phyloP scores from a whole-genome alignment of 2,113 vertebrate genomes.

The Hemichromis elongatus region DNA sequence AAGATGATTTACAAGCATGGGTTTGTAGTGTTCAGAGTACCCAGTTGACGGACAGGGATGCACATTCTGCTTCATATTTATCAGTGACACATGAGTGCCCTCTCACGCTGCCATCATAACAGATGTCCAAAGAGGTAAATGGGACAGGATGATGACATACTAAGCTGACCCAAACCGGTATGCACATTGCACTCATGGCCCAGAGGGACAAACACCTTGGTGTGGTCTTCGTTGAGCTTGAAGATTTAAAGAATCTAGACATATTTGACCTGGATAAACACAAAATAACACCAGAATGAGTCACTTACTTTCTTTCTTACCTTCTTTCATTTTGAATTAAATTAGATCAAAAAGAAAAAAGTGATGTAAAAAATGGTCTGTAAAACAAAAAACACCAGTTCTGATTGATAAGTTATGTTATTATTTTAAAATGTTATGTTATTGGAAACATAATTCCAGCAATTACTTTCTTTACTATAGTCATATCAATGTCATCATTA shows the following conservation, averaged over 20 bases:
- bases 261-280: neutral
- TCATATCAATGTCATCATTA: too few relatives aligned
- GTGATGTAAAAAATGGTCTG: neutral
- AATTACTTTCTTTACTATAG: too few relatives aligned
- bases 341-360: too few relatives aligned
- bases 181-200: neutral
- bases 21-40: neutral
- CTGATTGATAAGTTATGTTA: too few relatives aligned
- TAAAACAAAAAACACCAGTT: neutral
- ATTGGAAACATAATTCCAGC: too few relatives aligned
- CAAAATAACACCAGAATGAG: neutral
- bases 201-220: neutral
- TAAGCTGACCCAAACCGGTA: neutral
- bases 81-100: slow-evolving; percentile 14
- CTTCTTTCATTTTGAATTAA: neutral
- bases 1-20: neutral
- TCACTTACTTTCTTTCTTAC: neutral
- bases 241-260: neutral
- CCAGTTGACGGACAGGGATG: slow-evolving; percentile 32
- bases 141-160: slow-evolving; percentile 4
- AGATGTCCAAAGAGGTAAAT: neutral
- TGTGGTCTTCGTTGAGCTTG: neutral
- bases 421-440: too few relatives aligned
- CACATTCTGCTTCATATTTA: slow-evolving; percentile 30
- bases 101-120: slow-evolving; percentile 12